These are phyloP conservation scores for Chymomyza procnemis DNA, from an alignment of 2,888 invertebrate species.

Conservation along the genomic window DNA sequence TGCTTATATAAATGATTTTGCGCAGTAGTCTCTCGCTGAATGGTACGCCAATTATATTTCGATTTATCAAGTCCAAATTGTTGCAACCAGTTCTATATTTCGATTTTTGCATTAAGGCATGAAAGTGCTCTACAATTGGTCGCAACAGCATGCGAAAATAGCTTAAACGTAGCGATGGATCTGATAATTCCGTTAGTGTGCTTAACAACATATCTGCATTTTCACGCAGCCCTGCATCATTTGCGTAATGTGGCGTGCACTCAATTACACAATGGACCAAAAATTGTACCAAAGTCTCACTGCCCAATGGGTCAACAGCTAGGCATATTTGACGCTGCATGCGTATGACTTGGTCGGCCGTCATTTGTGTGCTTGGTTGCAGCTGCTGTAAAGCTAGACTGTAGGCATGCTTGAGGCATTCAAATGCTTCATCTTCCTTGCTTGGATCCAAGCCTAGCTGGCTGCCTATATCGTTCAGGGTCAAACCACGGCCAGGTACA, in stretches of 20 bases:
- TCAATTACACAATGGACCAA: constrained; percentile 60
- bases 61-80: constrained; percentile 45
- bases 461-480: not conserved
- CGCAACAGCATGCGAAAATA: constrained; percentile 54
- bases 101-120: constrained; percentile 68
- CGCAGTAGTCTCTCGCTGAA: constrained; percentile 63
- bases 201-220: constrained; percentile 61
- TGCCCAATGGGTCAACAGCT: constrained; percentile 66
- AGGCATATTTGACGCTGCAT: constrained; percentile 37
- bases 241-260: constrained; percentile 47
- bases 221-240: constrained; percentile 45
- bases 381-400: constrained; percentile 34
- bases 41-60: constrained; percentile 73
- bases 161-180: constrained; percentile 45
- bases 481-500: constrained; percentile 27
- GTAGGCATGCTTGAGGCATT: constrained; percentile 32
- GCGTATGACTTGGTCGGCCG: constrained; percentile 24
- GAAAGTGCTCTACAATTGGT: constrained; percentile 67
- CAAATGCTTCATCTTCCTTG: constrained; percentile 22
- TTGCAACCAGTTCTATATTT: constrained; percentile 49
- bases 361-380: not conserved
- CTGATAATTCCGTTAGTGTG: constrained; percentile 60
- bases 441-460: not conserved
- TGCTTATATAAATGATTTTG: constrained; percentile 61
- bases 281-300: constrained; percentile 54